These are phyloP conservation scores for Pelvicachromis taeniatus DNA, from an alignment of 2,113 vertebrate species.

Conservation along the genomic window DNA sequence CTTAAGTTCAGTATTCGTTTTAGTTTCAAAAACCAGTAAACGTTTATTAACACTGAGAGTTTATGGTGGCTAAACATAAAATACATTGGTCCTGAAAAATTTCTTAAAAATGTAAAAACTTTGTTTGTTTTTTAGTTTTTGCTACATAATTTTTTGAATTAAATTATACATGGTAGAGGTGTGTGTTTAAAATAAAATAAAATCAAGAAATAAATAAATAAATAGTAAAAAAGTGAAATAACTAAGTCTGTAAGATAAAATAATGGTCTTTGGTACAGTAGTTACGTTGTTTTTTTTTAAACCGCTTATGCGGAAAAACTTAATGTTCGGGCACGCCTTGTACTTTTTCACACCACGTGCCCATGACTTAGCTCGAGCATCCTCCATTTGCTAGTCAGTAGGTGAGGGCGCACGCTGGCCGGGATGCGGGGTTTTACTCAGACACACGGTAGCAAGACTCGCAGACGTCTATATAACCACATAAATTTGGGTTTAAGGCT, in stretches of 20 bases:
- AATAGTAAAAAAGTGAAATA: background rate
- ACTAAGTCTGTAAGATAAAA: background rate
- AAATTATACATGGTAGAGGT: background rate
- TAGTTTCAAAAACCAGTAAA: background rate
- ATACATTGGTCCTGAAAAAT: background rate
- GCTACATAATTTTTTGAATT: background rate
- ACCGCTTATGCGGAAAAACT: background rate
- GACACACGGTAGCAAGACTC: background rate
- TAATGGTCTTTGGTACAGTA: background rate
- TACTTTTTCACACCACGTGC: background rate
- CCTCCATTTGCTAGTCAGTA: background rate
- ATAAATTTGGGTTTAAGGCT: background rate
- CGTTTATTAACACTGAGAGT: background rate
- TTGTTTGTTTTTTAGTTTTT: background rate
- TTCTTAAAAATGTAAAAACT: background rate
- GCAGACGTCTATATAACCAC: background rate
- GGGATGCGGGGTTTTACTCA: background rate
- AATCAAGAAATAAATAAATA: background rate
- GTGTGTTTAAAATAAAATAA: background rate
- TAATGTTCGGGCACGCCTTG: background rate
- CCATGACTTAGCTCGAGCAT: background rate
- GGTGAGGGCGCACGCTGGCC: background rate
- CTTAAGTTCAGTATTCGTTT: background rate
- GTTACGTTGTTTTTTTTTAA: background rate
- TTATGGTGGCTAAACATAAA: background rate